These are phyloP conservation scores for Clytia hemisphaerica DNA, from an alignment of 30 jellyfish, hydroid and myxozoan genomes.

Conservation along the genomic window DNA sequence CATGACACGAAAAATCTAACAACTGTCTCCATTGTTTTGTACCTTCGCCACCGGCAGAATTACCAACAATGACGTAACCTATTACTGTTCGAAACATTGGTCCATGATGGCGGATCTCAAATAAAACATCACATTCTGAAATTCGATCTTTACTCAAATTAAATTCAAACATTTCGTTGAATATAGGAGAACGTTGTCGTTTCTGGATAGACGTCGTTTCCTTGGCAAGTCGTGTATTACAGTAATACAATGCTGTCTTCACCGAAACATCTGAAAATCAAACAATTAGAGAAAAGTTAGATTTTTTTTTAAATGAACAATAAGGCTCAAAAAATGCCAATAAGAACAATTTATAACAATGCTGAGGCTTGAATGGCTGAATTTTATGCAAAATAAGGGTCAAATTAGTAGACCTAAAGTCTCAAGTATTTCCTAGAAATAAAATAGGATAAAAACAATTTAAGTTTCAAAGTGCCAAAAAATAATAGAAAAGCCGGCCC, in stretches of 20 bases:
- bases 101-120: constrained; percentile 70
- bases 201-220: constrained; percentile 40
- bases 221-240: constrained; percentile 28
- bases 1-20: constrained; percentile 41
- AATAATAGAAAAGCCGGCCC: too few species aligned
- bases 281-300: too few species aligned
- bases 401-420: too few species aligned
- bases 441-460: too few species aligned
- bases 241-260: constrained; percentile 42
- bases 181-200: constrained; percentile 43
- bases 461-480: too few species aligned
- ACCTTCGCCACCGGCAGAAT: constrained; percentile 61
- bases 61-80: constrained; percentile 81
- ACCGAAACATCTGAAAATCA: constrained; percentile 69
- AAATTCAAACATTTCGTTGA: constrained; percentile 42
- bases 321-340: too few species aligned
- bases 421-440: too few species aligned
- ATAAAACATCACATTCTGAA: constrained; percentile 38
- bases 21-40: constrained; percentile 64
- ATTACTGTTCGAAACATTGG: constrained; percentile 43
- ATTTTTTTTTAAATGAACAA: too few species aligned
- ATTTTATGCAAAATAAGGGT: too few species aligned
- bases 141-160: constrained; percentile 49
- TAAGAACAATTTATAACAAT: too few species aligned
- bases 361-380: too few species aligned